A percentile compares a stretch with the other conserved stretches of the same genome.
Evolutionary conservation across 2,888 invertebrate genomes (phyloP).

Genomic region (Chelonus formosanus): DNA sequence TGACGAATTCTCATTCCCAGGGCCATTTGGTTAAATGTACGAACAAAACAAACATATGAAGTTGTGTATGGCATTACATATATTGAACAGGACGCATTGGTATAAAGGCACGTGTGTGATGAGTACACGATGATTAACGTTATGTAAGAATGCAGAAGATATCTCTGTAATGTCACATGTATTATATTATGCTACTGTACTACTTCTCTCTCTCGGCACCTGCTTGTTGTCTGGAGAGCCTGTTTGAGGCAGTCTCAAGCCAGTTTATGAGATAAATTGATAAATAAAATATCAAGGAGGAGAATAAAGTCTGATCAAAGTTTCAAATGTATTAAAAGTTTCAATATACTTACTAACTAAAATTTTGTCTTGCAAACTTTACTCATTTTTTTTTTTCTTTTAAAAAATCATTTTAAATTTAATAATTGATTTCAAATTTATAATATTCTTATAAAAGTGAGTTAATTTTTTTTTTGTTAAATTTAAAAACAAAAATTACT

Average conservation of each 20-base stretch:
- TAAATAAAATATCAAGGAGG: neutral
- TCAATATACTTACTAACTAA: neutral
- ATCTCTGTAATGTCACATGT: neutral
- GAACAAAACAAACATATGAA: no score
- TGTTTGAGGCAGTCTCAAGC: neutral
- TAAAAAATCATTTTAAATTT: no score
- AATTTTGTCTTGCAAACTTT: no score
- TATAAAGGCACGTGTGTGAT: conserved; percentile 2
- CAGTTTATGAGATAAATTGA: neutral
- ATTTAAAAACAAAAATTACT: no score
- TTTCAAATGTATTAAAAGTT: neutral
- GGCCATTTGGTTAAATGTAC: no score
- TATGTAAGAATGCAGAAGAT: neutral
- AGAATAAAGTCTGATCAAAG: conserved; percentile 2
- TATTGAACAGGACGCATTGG: neutral
- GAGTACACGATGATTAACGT: neutral
- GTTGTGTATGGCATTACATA: no score
- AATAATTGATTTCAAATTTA: no score
- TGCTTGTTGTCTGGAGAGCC: conserved; percentile 2
- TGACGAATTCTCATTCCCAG: no score
- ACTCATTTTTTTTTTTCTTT: no score
- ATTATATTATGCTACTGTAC: neutral
- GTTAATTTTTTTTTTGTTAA: no score
- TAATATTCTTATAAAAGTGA: no score
- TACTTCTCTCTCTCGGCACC: neutral